These are phyloP conservation scores for Nannospalax galili DNA, from an alignment of 2,113 vertebrate species.

Conservation along the genomic window DNA sequence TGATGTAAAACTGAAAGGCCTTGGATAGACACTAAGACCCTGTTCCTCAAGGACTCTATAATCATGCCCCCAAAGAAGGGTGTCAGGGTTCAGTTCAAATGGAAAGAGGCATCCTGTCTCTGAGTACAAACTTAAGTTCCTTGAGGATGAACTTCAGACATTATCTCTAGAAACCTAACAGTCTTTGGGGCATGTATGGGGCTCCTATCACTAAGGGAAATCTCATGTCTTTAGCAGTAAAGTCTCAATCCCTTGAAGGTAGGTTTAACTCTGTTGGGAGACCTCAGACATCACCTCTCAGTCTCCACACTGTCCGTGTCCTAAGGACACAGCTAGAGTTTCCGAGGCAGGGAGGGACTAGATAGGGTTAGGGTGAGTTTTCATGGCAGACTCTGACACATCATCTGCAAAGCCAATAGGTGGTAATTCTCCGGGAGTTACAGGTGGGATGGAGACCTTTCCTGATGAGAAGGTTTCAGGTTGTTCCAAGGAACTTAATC, in stretches of 20 bases:
- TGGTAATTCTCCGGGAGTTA: not conserved
- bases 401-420: not conserved
- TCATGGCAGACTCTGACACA: not conserved
- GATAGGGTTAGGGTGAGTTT: not conserved
- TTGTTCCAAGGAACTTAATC: not conserved
- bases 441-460: not conserved
- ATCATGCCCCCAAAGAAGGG: not conserved
- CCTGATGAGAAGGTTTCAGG: not conserved
- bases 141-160: not conserved
- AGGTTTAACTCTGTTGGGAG: not conserved
- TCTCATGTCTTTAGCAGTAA: not conserved
- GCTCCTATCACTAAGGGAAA: conserved; percentile 29
- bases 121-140: not conserved
- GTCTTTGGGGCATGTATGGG: not conserved
- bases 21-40: not conserved
- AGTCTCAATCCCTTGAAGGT: not conserved
- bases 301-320: not conserved
- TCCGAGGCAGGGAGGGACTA: not conserved
- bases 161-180: conserved; percentile 22
- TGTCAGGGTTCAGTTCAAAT: not conserved
- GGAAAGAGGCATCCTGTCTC: not conserved
- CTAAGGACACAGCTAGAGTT: not conserved
- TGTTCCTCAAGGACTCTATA: not conserved
- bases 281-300: conserved; percentile 18
- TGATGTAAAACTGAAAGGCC: conserved; percentile 2